Percentiles rank a stretch among this genome's conserved stretches.
Conservation (phyloP, 2,797 vertebrate genomes). For the Cynodonichthys magdalenae region DNA sequence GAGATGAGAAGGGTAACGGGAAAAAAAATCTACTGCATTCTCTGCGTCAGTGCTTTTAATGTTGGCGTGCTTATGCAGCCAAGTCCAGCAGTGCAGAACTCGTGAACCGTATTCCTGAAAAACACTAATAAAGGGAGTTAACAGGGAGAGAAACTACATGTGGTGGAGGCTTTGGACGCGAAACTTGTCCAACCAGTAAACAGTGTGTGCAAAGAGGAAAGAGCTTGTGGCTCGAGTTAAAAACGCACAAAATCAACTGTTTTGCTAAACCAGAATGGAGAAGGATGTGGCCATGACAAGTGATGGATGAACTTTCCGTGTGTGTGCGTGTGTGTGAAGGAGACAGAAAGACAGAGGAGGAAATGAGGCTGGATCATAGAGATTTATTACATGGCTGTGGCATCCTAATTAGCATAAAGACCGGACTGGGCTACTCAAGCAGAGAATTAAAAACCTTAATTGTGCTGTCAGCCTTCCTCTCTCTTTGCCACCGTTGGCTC, state of each 20-base stretch:
- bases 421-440: constrained; percentile 97
- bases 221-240: constrained; percentile 23
- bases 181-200: constrained; percentile 64
- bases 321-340: constrained; percentile 32
- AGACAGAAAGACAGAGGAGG: constrained; percentile 74
- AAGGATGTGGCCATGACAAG: constrained; percentile 43
- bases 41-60: constrained; percentile 36
- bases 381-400: constrained; percentile 92
- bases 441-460: constrained; percentile 99
- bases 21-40: constrained; percentile 49
- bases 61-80: constrained; percentile 25
- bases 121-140: constrained; percentile 75
- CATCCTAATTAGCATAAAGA: constrained; percentile 95
- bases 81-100: constrained; percentile 23
- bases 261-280: constrained; percentile 55
- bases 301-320: constrained; percentile 62
- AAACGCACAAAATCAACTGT: constrained; percentile 34
- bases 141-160: constrained; percentile 68
- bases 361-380: constrained; percentile 85
- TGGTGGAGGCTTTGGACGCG: constrained; percentile 33
- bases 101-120: constrained; percentile 60
- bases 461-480: constrained; percentile 91
- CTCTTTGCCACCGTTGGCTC: constrained; percentile 72
- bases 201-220: constrained; percentile 29
- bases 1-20: constrained; percentile 52